Evolutionary conservation across 2,888 invertebrate species (phyloP).

Genomic region (Lasioglossum zephyrum): DNA sequence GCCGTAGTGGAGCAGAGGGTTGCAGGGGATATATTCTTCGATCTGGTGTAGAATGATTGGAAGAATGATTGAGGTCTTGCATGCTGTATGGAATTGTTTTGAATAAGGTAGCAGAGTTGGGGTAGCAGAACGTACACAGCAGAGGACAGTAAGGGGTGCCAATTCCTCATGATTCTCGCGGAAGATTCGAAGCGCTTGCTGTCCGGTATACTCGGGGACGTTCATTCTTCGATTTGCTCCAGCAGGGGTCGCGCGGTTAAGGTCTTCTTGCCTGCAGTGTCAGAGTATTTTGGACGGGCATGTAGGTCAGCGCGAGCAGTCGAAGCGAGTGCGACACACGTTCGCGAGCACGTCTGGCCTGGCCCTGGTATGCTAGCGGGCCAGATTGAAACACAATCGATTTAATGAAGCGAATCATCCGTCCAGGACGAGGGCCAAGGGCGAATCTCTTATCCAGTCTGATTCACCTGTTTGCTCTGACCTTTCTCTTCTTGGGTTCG

Average conservation of each 20-base stretch:
- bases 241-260: constrained; percentile 70
- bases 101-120: too few species aligned
- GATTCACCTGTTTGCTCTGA: constrained; percentile 76
- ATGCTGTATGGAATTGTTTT: constrained; percentile 63
- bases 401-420: constrained; percentile 79
- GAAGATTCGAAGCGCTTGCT: neutral
- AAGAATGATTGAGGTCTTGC: constrained; percentile 52
- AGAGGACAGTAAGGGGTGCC: neutral
- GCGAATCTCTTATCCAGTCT: constrained; percentile 78
- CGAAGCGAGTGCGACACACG: constrained; percentile 34
- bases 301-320: constrained; percentile 69
- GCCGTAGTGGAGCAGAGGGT: neutral
- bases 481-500: constrained; percentile 40
- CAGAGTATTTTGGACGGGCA: constrained; percentile 74
- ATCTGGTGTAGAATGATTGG: too few species aligned
- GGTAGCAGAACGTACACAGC: neutral
- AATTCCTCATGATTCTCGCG: neutral
- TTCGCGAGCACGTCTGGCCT: constrained; percentile 57
- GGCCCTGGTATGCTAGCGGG: constrained; percentile 57
- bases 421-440: constrained; percentile 77
- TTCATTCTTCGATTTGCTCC: constrained; percentile 3
- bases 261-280: constrained; percentile 66
- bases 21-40: too few species aligned
- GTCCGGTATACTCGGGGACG: neutral
- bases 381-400: constrained; percentile 80